Conservation (phyloP, 2,797 vertebrate genomes). For the Fistularia commersonii region DNA sequence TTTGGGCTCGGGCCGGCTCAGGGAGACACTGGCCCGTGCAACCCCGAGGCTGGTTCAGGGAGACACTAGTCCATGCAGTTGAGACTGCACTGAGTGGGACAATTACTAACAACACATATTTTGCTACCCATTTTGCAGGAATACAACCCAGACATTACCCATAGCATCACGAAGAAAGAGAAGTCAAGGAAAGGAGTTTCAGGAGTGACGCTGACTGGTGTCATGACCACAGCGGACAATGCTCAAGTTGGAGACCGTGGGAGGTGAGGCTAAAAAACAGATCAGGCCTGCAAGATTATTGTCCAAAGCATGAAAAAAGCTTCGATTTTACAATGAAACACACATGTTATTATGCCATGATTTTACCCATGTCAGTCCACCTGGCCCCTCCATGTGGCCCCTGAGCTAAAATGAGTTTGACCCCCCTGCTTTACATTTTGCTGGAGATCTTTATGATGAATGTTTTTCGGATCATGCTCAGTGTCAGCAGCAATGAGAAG, state of each 20-base stretch:
- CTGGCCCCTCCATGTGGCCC: too few species aligned
- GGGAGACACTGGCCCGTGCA: too few species aligned
- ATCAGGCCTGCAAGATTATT: neutral
- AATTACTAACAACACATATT: neutral
- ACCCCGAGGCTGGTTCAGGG: too few species aligned
- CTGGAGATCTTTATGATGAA: neutral
- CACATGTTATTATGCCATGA: too few species aligned
- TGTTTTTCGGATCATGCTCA: constrained; percentile 39
- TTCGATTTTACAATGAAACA: neutral
- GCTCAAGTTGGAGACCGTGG: constrained; percentile 76
- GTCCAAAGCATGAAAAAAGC: neutral
- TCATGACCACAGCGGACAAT: constrained; percentile 67
- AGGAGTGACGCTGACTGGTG: constrained; percentile 75
- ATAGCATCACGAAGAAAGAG: constrained; percentile 84
- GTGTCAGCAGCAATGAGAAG: constrained; percentile 91
- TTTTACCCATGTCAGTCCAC: too few species aligned
- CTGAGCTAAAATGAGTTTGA: too few species aligned
- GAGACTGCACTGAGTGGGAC: too few species aligned
- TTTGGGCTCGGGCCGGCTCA: too few species aligned
- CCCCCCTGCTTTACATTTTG: neutral
- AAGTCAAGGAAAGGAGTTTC: constrained; percentile 85
- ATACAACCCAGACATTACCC: constrained; percentile 88
- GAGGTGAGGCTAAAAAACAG: constrained; percentile 72
- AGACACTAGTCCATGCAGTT: too few species aligned
- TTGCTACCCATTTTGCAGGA: constrained; percentile 71